Evolutionary conservation across 2,797 vertebrate genomes (phyloP), one percentile per base, ranked within the genome.

Genomic region (Brotula barbata): DNA sequence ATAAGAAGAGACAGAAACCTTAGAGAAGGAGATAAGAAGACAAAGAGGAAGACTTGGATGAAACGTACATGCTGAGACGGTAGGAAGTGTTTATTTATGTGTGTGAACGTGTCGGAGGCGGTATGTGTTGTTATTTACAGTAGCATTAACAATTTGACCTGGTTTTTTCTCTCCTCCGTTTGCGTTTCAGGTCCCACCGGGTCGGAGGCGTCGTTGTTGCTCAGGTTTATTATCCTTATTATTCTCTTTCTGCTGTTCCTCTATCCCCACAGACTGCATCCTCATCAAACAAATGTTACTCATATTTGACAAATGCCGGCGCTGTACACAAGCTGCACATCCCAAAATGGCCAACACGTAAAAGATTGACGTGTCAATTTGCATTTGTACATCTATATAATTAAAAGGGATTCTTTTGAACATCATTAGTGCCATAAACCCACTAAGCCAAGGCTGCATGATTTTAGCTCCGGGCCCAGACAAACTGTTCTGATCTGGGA

Each of bases 91-190:
- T 33, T 33, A 33, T 33, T 28, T 51, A 23, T 77, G 61, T 58
- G 55, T 51, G 53, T 71, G 54, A 2, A 33, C 17, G 50, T 71
- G 54, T 59, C 70, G 67, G 66, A 33, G 31, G 31, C 9, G 31
- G 72, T 74, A 45, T 69, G 46, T 70, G 49, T 58, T 75, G 62
- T 78, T 81, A 83, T 87, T 82, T 87, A 78, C 68, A 80, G 69
- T 79, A 68, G 49, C 56, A 68, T 78, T 64, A 81, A 80, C 67
- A 64, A 83, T 78, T 71, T 86, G 76, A 84, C 81, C 84, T 80
- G 82, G 48, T 82, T 85, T 84, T 49, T 45, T 70, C 53, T 58
- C 28, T 57, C 31, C 31, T 44, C 62, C 66, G 2, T 77, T 81
- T 71, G 59, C 46, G 70, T 62, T 71, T 75, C 16, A 2, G 71